A percentile compares a stretch with the other conserved stretches of the same genome.
Evolutionary conservation across 2,113 vertebrate genomes (phyloP).

Genomic region (Lutjanus erythropterus): DNA sequence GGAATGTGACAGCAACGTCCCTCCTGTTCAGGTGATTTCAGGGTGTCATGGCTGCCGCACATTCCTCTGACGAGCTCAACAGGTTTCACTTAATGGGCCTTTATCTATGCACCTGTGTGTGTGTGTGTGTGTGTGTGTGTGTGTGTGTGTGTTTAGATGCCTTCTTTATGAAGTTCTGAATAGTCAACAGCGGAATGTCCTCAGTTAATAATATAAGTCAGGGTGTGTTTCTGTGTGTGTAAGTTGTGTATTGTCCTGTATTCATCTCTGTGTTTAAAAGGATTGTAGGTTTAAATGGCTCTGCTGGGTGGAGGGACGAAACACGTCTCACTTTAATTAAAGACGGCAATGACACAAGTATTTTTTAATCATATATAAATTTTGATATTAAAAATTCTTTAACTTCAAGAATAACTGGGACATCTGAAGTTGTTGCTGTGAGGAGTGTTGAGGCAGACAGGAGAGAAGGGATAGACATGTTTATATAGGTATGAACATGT

Average conservation of each 20-base stretch:
- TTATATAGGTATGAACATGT: too few species aligned
- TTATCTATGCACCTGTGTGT: slow-evolving; percentile 42
- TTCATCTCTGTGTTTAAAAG: slow-evolving; percentile 1
- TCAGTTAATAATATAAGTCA: slow-evolving; percentile 13
- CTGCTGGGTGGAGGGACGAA: slow-evolving; percentile 21
- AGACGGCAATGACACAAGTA: not conserved
- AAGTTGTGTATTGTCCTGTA: slow-evolving; percentile 21
- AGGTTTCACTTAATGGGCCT: slow-evolving; percentile 66
- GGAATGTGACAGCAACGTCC: slow-evolving; percentile 53
- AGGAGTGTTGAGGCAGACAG: too few species aligned
- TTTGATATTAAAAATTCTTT: not conserved
- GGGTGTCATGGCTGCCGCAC: slow-evolving; percentile 51
- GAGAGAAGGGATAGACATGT: too few species aligned
- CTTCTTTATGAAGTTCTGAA: slow-evolving; percentile 16
- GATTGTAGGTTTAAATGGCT: slow-evolving; percentile 8
- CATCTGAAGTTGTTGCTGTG: too few species aligned
- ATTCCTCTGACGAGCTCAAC: slow-evolving; percentile 69
- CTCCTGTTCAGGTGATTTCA: slow-evolving; percentile 49
- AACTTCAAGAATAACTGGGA: too few species aligned
- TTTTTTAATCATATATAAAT: not conserved
- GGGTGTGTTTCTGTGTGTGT: slow-evolving; percentile 46
- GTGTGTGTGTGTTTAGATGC: slow-evolving; percentile 10
- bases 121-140: slow-evolving; percentile 35
- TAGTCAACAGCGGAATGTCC: slow-evolving; percentile 40
- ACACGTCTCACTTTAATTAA: not conserved